These are phyloP conservation scores for Xerus rutilus DNA, from an alignment of 2,797 vertebrate species.

Conservation along the genomic window DNA sequence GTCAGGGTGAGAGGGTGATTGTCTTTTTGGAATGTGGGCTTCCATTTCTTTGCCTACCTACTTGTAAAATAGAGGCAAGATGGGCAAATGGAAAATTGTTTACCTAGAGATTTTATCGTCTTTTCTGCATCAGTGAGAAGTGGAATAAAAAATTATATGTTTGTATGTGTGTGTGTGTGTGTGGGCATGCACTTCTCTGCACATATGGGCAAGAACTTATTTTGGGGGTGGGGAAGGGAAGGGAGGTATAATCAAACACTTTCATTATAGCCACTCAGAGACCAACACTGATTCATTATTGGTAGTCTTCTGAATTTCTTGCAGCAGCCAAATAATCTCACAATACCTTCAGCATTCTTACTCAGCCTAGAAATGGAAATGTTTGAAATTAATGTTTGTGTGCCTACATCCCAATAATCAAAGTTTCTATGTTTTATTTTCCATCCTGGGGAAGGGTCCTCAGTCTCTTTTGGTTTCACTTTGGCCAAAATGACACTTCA, in stretches of 20 bases:
- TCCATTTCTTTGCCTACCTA: constrained; percentile 30
- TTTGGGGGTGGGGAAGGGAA: neutral
- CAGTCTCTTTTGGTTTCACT: constrained; percentile 5
- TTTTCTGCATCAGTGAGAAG: constrained; percentile 39
- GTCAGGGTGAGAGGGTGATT: neutral
- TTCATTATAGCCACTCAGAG: neutral
- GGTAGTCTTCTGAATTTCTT: neutral
- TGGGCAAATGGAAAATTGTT: constrained; percentile 14
- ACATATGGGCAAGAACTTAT: neutral
- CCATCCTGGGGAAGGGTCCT: neutral
- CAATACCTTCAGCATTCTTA: constrained; percentile 41
- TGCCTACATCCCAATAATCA: constrained; percentile 1
- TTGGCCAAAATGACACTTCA: constrained; percentile 1
- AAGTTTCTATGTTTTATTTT: neutral
- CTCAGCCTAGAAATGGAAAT: neutral
- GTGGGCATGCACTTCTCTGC: no score
- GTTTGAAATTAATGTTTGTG: constrained; percentile 3
- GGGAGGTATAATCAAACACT: constrained; percentile 17
- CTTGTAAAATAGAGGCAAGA: constrained; percentile 5
- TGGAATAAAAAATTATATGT: neutral
- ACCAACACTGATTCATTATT: neutral
- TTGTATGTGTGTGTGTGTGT: neutral
- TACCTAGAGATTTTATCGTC: neutral
- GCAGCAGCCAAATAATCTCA: neutral
- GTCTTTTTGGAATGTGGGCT: neutral